phyloP scores from a whole-genome alignment of 1,140 invertebrate genomes.

The Ruditapes philippinarum region DNA sequence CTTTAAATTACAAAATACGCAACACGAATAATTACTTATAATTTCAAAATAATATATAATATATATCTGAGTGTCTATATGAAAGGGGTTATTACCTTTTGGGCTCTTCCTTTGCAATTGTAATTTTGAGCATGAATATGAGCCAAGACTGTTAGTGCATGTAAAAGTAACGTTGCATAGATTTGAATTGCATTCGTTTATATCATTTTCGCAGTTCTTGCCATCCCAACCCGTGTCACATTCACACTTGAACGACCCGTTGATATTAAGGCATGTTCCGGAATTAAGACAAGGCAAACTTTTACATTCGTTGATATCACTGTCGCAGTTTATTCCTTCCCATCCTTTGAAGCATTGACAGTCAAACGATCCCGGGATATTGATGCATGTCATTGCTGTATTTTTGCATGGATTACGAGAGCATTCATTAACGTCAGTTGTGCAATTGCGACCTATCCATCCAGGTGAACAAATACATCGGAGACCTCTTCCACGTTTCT shows the following conservation, averaged over 20 bases:
- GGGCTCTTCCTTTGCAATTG: too few species aligned
- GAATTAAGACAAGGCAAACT: background rate
- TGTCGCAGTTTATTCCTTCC: constrained; percentile 87
- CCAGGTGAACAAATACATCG: constrained; percentile 48
- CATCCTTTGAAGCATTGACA: background rate
- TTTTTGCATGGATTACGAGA: background rate
- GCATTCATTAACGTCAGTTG: constrained; percentile 34
- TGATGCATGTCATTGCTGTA: background rate
- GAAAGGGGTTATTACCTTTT: too few species aligned
- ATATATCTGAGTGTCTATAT: too few species aligned
- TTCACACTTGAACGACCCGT: background rate
- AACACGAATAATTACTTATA: too few species aligned
- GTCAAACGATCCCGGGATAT: background rate
- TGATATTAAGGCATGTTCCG: background rate
- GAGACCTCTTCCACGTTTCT: constrained; percentile 23
- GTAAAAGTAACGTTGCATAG: background rate
- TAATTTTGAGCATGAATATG: background rate
- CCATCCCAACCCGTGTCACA: background rate
- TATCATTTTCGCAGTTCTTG: constrained; percentile 11
- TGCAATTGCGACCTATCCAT: constrained; percentile 44
- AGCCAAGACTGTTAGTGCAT: background rate
- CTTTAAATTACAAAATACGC: too few species aligned
- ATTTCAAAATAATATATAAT: too few species aligned
- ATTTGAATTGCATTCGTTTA: background rate
- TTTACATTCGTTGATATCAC: background rate